Base-by-base conservation (phyloP, 2,113 vertebrate genomes). In the Semicossyphus pulcher region DNA sequence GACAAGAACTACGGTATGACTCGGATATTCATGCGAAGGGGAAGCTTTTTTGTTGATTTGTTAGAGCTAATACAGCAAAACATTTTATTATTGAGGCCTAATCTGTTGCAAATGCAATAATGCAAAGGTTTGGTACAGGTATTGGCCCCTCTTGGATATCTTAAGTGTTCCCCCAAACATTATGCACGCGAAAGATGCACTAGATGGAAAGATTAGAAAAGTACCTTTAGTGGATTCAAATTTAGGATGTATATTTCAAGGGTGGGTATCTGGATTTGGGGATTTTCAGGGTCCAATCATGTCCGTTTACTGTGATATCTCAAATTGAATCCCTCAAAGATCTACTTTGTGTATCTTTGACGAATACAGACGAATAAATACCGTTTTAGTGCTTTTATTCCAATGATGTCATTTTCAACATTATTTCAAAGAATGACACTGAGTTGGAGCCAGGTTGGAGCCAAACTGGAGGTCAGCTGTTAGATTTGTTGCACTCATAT, bases 401-500 rank as follows among this genome's bases (percentile, higher is more conserved):
- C 18, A 4, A 7, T 44, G 4, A 29, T 67, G 68, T 68, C 72
- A 78, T 68, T 53, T 68, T 82, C 56, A 44, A 75, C 57, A 65
- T 81, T 56, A 67, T 81, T 78, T 80, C 39, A 66, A 61, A 78
- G 48, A 75, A 66, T 44, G 70, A 84, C 62, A 53, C 36, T 14
- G 5, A 11, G 45, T 45, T 54, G 63, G 73, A 85, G 80, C 31
- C n/a, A 5, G 15, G 44, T 48, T 58, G 65, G 71, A 84, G 78
- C 80, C 82, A 73, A 83, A 76, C 57, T 66, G 71, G 47, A 75
- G 56, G 42, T 59, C 81, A 54, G 76, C 59, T 72, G 64, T 58
- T 65, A 75, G 88, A 90, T 89, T 88, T 90, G 85, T 88, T 81
- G 80, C 64, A 54, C 84, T 86, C 83, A 54, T 77, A 59, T 58